Conservation (phyloP, 2,888 invertebrate species). For the Caenorhabditis japonica region DNA sequence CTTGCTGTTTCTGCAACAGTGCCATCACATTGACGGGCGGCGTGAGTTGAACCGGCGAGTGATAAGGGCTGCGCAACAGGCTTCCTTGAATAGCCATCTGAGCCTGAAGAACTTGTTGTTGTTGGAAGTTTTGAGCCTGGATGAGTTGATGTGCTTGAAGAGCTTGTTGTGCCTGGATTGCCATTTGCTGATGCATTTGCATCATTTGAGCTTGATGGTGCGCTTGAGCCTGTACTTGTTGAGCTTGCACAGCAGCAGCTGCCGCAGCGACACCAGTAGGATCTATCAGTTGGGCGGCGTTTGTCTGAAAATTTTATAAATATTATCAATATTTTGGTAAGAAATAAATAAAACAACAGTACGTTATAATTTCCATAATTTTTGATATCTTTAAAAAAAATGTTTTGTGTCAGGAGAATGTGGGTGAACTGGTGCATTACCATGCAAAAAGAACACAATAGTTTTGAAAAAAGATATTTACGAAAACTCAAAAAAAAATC, state of each 20-base stretch:
- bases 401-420: not conserved
- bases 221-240: slow-evolving; percentile 9
- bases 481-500: not conserved
- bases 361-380: not conserved
- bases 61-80: slow-evolving; percentile 5
- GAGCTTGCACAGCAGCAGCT: slow-evolving; percentile 2
- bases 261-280: not conserved
- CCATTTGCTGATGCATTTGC: slow-evolving; percentile 6
- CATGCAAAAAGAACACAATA: slow-evolving; percentile 2
- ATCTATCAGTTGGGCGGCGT: slow-evolving; percentile 16
- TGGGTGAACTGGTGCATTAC: not conserved
- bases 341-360: not conserved
- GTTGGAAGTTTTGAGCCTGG: slow-evolving; percentile 3
- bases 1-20: slow-evolving; percentile 17
- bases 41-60: slow-evolving; percentile 14
- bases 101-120: not conserved
- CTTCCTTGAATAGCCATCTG: not conserved
- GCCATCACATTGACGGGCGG: slow-evolving; percentile 22
- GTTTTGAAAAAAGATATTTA: not conserved
- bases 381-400: not conserved
- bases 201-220: slow-evolving; percentile 15
- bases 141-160: not conserved
- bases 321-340: not conserved
- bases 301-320: slow-evolving; percentile 13
- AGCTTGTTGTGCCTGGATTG: slow-evolving; percentile 12